Evolutionary conservation across 2,888 invertebrate species (phyloP), one percentile per base, ranked within the genome.

Genomic region (Aromia moschata): DNA sequence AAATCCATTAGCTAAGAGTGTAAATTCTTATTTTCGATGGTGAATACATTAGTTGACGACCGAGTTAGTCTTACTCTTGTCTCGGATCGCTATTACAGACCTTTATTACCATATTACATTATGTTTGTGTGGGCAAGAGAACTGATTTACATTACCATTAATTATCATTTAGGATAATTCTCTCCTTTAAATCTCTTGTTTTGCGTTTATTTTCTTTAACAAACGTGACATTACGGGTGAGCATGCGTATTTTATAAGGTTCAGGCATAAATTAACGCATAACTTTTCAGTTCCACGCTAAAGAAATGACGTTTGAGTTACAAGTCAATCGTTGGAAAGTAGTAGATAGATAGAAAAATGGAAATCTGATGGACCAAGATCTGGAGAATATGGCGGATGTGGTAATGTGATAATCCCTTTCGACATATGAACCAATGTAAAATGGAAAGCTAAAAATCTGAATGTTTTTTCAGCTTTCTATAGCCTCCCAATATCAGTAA

Each of bases 1-100:
- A 80, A 79, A 79, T 77, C 79, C 80, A 80, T 80, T 80, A 79
- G 78, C 75, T 69, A 70, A 74, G 74, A 76, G 76, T 76, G 75
- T 75, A 77, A 75, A 78, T 78, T 77, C 70, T 70, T 74, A 75
- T 74, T 78, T 78, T 77, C 74, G 74, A 75, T 74, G 75, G 68
- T 65, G 73, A 72, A 74, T 73, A 73, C 68, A 72, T 73, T 73
- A 70, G 65, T 71, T 72, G 67, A 62, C 62, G 69, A 66, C 69
- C 67, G 62, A 58, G 60, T 66, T 60, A 65, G 52, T 53, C 53
- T 58, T 46, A 43, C 53, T 58, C 53, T 46, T 58, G 40, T 58
- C 58, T 58, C 41, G 40, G 52, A n/a, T 52, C 18, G 41, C 46
- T 64, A 69, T 67, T 68, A 65, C 67, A 64, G 64, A 65, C 69